Conservation (phyloP, 1,140 invertebrate genomes). For the Drosophila ogumai region DNA sequence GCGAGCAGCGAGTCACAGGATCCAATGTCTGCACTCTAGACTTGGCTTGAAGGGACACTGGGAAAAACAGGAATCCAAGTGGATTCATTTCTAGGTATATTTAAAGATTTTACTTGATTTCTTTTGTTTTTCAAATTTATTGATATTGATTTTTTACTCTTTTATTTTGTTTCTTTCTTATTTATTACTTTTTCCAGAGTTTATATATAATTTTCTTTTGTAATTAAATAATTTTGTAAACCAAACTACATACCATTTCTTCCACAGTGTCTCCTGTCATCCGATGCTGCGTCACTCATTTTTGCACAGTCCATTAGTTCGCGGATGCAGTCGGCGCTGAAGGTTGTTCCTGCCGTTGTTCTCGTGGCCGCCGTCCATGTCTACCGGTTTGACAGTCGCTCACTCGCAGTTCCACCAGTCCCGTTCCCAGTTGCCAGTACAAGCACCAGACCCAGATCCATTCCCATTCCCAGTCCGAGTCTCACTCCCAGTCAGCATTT, state of each 20-base stretch:
- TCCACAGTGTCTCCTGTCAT: constrained; percentile 15
- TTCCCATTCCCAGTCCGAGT: constrained; percentile 1
- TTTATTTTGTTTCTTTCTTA: too few species aligned
- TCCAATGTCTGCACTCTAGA: constrained; percentile 24
- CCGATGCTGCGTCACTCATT: constrained; percentile 80
- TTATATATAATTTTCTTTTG: too few species aligned
- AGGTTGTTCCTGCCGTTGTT: constrained; percentile 58
- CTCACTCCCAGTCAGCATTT: constrained; percentile 33
- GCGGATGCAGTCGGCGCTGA: constrained; percentile 74
- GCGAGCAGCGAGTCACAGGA: constrained; percentile 55
- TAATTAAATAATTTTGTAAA: not conserved
- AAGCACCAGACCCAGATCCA: constrained; percentile 3
- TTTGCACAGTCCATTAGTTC: constrained; percentile 82
- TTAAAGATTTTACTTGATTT: not conserved
- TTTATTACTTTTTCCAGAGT: not conserved
- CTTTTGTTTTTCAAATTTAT: not conserved
- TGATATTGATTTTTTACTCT: too few species aligned
- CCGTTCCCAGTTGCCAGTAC: constrained; percentile 31
- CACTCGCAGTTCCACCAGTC: constrained; percentile 42
- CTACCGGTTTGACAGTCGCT: constrained; percentile 79
- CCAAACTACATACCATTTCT: not conserved
- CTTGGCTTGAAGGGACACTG: not conserved
- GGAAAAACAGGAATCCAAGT: too few species aligned
- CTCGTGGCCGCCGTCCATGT: constrained; percentile 35
- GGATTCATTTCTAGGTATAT: not conserved